Conservation (phyloP, 2,888 invertebrate genomes). For the Noctua janthe region DNA sequence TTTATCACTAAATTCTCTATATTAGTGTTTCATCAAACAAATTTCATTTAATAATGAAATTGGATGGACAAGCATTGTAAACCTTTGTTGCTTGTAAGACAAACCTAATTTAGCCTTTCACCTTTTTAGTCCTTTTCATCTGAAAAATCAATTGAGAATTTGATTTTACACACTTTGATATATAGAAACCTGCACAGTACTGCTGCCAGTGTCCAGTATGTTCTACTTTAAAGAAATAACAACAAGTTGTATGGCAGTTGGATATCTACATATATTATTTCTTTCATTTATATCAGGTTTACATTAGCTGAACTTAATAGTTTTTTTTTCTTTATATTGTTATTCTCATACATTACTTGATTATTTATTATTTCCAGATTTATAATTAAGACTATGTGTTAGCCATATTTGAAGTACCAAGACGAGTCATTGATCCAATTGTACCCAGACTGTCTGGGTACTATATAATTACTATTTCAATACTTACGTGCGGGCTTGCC, state of each 20-base stretch:
- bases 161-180: conserved; percentile 18
- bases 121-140: conserved; percentile 83
- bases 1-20: conserved; percentile 19
- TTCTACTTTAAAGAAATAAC: not conserved
- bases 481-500: conserved; percentile 96
- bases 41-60: conserved; percentile 24
- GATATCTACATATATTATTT: not conserved
- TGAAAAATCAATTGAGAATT: conserved; percentile 77
- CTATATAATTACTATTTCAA: not conserved
- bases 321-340: not conserved
- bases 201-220: not conserved
- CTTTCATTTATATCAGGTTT: not conserved
- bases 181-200: not conserved
- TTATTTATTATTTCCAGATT: not conserved
- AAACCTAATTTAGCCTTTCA: conserved; percentile 78
- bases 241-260: not conserved
- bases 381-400: not conserved
- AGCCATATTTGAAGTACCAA: not conserved
- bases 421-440: not conserved
- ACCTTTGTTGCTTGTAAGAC: conserved; percentile 43
- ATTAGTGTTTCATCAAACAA: conserved; percentile 32
- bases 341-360: not conserved
- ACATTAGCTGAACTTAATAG: not conserved
- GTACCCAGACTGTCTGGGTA: not conserved
- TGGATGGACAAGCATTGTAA: conserved; percentile 18